Evolutionary conservation across 2,797 vertebrate species (phyloP), one percentile per base, ranked within the genome.

Genomic region (Sebastes cheni): DNA sequence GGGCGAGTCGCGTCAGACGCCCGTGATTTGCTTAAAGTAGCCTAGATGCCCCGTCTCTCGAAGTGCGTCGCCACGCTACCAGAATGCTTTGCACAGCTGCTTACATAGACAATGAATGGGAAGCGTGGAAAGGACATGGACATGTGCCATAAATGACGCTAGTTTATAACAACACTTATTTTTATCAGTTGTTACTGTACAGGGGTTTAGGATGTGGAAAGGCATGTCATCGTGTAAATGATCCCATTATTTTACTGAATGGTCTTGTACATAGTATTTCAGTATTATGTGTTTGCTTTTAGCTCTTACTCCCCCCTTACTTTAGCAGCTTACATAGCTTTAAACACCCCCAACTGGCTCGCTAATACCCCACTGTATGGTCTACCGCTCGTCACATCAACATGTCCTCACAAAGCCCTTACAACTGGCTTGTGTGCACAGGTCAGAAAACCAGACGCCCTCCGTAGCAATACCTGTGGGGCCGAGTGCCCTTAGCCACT

Each of bases 391-490:
- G 6, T 42, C 52, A 18, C 34, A 75, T 75, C 71, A 81, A 58
- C 39, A 61, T 36, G 54, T 54, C 25, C 50, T 30, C 8, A 87
- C 59, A 78, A 68, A 62, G 67, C 46, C 27, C 29, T 71, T 55
- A 52, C 9, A 70, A n/a, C 20, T 32, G 25, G 55, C 39, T 67
- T 70, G 62, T 80, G 34, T 74, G 42, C 50, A 62, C 18, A 64
- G 39, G 22, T 29, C 11, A 68, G 42, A 66, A 55, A 84, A 86
- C 36, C 71, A 42, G 27, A 71, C 56, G 65, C 36, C 42, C 81
- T 77, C 55, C 70, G 52, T 67, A 54, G 78, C 60, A 59, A 75
- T 69, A 86, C 72, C 81, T 82, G 76, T 22, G 68, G 68, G 29
- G 69, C 64, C 39, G 46, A 69, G 64, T 32, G 70, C 56, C 78